Conservation (phyloP, 1,140 invertebrate species). For the Agrypnia vestita region DNA sequence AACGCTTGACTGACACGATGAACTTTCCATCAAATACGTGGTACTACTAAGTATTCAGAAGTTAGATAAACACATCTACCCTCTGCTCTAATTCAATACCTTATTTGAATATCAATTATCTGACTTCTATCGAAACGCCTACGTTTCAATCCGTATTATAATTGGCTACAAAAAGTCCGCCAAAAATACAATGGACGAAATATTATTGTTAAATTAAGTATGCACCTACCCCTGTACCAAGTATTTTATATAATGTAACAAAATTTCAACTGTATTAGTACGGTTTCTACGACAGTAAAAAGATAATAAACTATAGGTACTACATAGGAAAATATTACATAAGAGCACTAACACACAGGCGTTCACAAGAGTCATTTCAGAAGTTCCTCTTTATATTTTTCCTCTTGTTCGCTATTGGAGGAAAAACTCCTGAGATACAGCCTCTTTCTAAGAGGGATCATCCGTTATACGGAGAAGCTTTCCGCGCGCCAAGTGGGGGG, state of each 20-base stretch:
- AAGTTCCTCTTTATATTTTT: conserved; percentile 55
- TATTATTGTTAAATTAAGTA: too few relatives aligned
- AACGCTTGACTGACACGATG: too few relatives aligned
- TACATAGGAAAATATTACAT: conserved; percentile 40
- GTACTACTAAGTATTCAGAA: conserved; percentile 8
- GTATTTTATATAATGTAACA: not conserved
- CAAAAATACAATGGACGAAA: too few relatives aligned
- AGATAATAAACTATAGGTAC: too few relatives aligned
- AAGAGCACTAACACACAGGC: conserved; percentile 28
- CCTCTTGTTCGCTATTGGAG: conserved; percentile 53
- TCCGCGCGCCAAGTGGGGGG: conserved; percentile 5
- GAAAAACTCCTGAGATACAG: conserved; percentile 56
- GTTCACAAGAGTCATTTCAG: conserved; percentile 30
- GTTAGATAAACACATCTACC: conserved; percentile 11
- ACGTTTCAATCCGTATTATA: too few relatives aligned
- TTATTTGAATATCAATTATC: conserved; percentile 8
- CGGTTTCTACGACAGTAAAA: not conserved
- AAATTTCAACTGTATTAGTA: not conserved
- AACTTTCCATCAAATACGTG: not conserved
- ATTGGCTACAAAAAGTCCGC: too few relatives aligned
- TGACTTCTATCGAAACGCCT: not conserved
- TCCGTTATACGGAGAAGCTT: conserved; percentile 39
- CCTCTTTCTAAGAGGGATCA: conserved; percentile 49
- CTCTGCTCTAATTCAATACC: conserved; percentile 16
- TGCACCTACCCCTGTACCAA: not conserved